Evolutionary conservation across 1,140 invertebrate species (phyloP).

Genomic region (Drosophila funebris): DNA sequence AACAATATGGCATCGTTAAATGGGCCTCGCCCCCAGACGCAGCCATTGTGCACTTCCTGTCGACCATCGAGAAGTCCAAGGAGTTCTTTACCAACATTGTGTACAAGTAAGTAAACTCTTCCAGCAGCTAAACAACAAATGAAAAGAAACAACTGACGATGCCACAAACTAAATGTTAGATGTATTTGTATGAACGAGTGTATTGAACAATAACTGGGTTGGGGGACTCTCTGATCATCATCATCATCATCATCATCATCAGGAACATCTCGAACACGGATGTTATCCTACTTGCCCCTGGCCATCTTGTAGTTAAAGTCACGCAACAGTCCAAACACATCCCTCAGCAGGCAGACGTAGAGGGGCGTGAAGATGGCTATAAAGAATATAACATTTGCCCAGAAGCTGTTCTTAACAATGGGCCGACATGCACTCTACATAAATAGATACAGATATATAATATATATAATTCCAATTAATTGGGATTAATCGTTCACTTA

Average conservation of each 20-base stretch:
- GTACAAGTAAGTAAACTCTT: conserved; percentile 68
- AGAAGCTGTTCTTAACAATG: conserved; percentile 32
- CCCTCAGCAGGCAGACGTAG: conserved; percentile 64
- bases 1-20: conserved; percentile 56
- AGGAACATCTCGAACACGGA: neutral
- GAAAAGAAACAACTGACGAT: neutral
- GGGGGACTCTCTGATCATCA: neutral
- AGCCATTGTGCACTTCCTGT: conserved; percentile 70
- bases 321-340: conserved; percentile 43
- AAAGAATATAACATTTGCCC: conserved; percentile 63
- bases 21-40: conserved; percentile 75
- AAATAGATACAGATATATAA: neutral
- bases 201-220: conserved; percentile 18
- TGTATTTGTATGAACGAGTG: conserved; percentile 2
- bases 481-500: conserved; percentile 21
- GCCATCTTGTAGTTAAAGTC: conserved; percentile 35
- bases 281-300: neutral
- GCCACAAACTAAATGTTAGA: conserved; percentile 21
- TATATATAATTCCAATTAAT: too few relatives aligned
- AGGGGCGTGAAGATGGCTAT: conserved; percentile 65
- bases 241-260: too few relatives aligned
- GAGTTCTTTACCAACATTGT: conserved; percentile 82
- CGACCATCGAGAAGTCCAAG: conserved; percentile 81
- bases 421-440: conserved; percentile 46
- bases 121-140: too few relatives aligned